phyloP scores from a whole-genome alignment of 2,888 invertebrate species.

The Melanargia galathea region DNA sequence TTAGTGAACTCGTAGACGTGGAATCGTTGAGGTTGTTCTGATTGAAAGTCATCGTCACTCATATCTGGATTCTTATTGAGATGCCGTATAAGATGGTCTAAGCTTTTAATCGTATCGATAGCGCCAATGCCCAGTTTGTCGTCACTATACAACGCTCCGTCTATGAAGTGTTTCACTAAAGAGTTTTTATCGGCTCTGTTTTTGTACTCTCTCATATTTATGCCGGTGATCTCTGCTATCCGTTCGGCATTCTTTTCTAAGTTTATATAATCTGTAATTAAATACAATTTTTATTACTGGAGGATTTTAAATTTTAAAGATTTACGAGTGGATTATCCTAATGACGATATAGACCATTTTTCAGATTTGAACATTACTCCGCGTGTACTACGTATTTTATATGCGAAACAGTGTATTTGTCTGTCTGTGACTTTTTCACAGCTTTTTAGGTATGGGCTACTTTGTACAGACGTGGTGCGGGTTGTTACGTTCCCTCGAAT shows the following conservation, averaged over 20 bases:
- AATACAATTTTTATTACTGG: background rate
- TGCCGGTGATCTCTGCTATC: constrained; percentile 63
- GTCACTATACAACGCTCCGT: constrained; percentile 57
- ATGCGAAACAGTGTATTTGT: too few species aligned
- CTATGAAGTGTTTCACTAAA: constrained; percentile 62
- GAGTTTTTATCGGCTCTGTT: constrained; percentile 59
- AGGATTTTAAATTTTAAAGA: background rate
- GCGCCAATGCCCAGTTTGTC: constrained; percentile 54
- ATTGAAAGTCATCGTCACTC: constrained; percentile 3
- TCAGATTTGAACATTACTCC: too few species aligned
- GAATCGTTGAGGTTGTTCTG: constrained; percentile 5
- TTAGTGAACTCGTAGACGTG: constrained; percentile 13
- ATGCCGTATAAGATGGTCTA: constrained; percentile 59
- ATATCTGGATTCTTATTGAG: constrained; percentile 54
- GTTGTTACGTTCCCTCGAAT: too few species aligned
- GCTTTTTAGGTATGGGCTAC: too few species aligned
- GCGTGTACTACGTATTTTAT: too few species aligned
- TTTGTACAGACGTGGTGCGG: too few species aligned
- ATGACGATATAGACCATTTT: too few species aligned
- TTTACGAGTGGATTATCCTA: too few species aligned
- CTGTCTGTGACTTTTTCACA: too few species aligned
- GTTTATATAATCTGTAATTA: constrained; percentile 57
- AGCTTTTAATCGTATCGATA: constrained; percentile 56
- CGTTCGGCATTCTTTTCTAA: constrained; percentile 55
- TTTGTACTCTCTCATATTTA: constrained; percentile 62